Evolutionary conservation across 2,797 vertebrate species (phyloP).

Genomic region (Gastrophryne carolinensis): DNA sequence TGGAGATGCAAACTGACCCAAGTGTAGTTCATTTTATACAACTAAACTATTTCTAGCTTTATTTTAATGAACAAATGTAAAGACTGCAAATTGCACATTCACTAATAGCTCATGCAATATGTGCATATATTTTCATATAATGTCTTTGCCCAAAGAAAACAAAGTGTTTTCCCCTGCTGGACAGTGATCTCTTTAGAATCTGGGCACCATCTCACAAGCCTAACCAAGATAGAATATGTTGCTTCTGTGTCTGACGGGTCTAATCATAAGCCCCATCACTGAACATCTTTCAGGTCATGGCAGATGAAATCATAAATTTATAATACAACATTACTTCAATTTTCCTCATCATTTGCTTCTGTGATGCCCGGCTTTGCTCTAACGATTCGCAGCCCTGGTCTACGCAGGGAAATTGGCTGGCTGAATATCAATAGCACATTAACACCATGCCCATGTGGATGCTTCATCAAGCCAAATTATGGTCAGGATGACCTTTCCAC

Average conservation of each 20-base stretch:
- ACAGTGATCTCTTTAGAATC: conserved; percentile 14
- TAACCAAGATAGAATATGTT: conserved; percentile 59
- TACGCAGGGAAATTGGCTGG: conserved; percentile 65
- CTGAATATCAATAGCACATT: conserved; percentile 81
- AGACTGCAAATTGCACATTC: no score
- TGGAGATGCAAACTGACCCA: no score
- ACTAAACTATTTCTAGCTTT: no score
- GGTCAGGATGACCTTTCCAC: conserved; percentile 72
- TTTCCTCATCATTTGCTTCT: conserved; percentile 97
- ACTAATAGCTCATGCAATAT: not conserved
- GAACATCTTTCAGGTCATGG: conserved; percentile 79
- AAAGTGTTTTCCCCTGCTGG: not conserved
- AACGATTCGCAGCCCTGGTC: conserved; percentile 74
- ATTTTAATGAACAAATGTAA: no score
- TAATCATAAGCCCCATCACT: conserved; percentile 71
- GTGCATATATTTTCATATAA: not conserved
- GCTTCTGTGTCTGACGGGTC: conserved; percentile 65
- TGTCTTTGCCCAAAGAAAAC: not conserved
- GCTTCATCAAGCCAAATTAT: conserved; percentile 78
- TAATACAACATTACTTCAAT: conserved; percentile 99
- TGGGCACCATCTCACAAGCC: conserved; percentile 29
- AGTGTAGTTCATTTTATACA: no score
- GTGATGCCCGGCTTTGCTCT: conserved; percentile 85
- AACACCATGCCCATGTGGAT: conserved; percentile 67
- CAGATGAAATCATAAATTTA: conserved; percentile 92